Base-by-base conservation (phyloP, 2,888 invertebrate species). In the Calameuta filiformis region DNA sequence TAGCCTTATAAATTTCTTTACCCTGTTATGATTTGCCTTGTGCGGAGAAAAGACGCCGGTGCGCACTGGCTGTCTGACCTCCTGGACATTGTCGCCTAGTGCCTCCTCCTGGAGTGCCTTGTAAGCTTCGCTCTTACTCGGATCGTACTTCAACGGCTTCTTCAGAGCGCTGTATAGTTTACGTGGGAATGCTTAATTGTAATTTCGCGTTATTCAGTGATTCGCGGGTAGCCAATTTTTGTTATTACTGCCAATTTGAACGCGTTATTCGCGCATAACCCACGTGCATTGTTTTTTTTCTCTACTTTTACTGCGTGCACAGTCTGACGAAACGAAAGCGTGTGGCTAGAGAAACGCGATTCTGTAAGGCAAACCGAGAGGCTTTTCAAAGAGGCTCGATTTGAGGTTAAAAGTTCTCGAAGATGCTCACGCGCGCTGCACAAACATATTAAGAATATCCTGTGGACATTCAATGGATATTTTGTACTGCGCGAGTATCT, bases 121-220 rank as follows among this genome's bases (percentile, higher is more conserved):
- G 94, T 94, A 97, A 79, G 97, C 96, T 92, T 97, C 97, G 90
- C 97, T 97, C 93, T 96, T 95, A 91, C 96, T 95, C 86, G 97
- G 97, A 94, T 97, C 97, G 94, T 95, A 97, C 91, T 94, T 94
- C 91, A 95, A 92, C 84, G 95, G 95, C 92, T 95, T 95, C 94
- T 94, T 95, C 92, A 83, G 69, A 87, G 84, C 81, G 77, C 91
- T 91, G 87, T 85, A 86, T 85, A 81, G 81, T 91, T 92, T 56
- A 75, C 69, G 69, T 69, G 33, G 31, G n/a, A 69, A 33, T 69
- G 12, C 69, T 69, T 69, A 69, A 69, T 69, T 69, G 33, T 33
- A 33, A 31, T 69, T 33, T 69, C 69, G 33, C 69, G 69, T 40
- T 40, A 15, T 15, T 40, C 15, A 23, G n/a, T n/a, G 11, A 23